Evolutionary conservation across 2,797 vertebrate genomes (phyloP).

Genomic region (Halcyon chelicuti): DNA sequence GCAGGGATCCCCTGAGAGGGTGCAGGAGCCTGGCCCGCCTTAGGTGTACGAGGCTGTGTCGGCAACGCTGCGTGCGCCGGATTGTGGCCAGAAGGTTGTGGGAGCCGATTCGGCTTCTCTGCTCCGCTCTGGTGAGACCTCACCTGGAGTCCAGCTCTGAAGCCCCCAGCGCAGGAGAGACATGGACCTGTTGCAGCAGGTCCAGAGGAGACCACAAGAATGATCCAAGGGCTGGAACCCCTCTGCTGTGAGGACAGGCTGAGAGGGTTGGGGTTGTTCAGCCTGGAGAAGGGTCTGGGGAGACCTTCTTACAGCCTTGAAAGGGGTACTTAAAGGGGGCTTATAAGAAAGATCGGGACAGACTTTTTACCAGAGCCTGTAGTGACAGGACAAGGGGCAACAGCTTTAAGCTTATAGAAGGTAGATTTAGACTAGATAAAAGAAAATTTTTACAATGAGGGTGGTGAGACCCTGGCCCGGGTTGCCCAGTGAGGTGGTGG

Average conservation of each 20-base stretch:
- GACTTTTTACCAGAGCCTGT: background rate
- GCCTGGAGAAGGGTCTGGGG: background rate
- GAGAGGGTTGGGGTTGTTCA: background rate
- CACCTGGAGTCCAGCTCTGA: background rate
- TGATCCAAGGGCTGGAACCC: background rate
- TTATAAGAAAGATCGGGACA: no score
- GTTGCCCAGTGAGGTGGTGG: background rate
- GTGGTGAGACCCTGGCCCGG: background rate
- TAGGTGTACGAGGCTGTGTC: background rate
- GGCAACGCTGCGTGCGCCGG: no score
- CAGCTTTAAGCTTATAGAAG: background rate
- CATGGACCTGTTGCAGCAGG: background rate
- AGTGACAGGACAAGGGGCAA: background rate
- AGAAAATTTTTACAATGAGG: background rate
- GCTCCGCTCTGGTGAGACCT: background rate
- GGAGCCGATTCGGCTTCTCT: background rate
- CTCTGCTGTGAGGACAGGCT: background rate
- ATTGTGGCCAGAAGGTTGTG: no score
- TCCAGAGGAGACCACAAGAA: background rate
- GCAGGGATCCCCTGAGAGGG: accelerated
- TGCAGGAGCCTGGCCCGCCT: background rate
- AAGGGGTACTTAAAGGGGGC: background rate
- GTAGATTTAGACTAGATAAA: background rate
- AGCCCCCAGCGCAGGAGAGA: background rate
- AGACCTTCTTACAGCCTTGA: background rate